Evolutionary conservation across 2,888 invertebrate genomes (phyloP), one percentile per base, ranked within the genome.

Genomic region (Orthonevra nobilis): DNA sequence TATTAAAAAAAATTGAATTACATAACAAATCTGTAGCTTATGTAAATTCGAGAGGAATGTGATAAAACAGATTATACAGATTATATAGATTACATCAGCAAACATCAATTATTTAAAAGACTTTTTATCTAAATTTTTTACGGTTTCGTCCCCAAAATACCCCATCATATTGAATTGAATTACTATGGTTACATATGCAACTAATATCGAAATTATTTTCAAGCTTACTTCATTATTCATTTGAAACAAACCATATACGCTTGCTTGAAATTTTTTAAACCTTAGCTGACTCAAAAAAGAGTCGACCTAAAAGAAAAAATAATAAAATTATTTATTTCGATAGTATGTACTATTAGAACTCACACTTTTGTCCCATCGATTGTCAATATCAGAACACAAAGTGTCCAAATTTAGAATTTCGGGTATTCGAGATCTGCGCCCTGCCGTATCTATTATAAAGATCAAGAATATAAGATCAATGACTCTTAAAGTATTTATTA

Each of bases 361-460:
- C 75, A 86, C 87, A 69, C 85, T 85, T 10, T 77, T 81, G 58
- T 86, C 85, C 86, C 87, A 86, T 1, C 85, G 82, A 9, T 60
- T 69, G 81, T 87, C 85, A 0, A 86, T 83, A 23, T 85, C 85
- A 2, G 83, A 82, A 23, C 84, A 85, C 0, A 86, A 70, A 4
- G 84, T 81, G 32, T 86, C 86, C 82, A 86, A 36, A 2, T 84
- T 81, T 17, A 86, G 28, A 0, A 72, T 74, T 4, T 83, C 81
- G 0, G 85, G 84, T 30, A 83, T 69, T 9, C 70, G 82, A 0
- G 87, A 86, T 12, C 82, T 82, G 5, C 48, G 56, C 6, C 85
- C 85, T 5, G 81, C 82, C 12, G 74, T 82, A 46, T 86, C 84
- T 0, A 83, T 85, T 26, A 83, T 84, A 82, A 85, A 82, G 2